Conservation (phyloP, 2,113 vertebrate genomes). For the Phylloscopus trochilus region DNA sequence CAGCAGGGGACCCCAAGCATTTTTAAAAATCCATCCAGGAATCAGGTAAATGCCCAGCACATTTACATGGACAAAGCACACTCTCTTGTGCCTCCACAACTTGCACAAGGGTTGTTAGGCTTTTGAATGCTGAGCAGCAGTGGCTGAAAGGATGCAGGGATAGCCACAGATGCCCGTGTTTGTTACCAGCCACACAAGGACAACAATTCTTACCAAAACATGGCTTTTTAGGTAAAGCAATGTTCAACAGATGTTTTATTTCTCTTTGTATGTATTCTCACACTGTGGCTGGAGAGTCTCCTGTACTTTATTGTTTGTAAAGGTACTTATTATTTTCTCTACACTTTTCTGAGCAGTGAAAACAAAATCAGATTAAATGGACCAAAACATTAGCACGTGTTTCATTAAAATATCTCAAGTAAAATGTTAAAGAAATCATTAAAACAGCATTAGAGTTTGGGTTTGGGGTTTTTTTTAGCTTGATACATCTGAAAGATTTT, state of each 20-base stretch:
- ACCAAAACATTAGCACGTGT: not conserved
- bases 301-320: not conserved
- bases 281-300: not conserved
- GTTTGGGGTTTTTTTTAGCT: not conserved
- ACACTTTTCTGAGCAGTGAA: not conserved
- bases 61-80: not conserved
- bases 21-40: not conserved
- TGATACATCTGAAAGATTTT: not conserved
- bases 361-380: not conserved
- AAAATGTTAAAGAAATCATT: not conserved
- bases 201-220: not conserved
- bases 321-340: not conserved
- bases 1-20: not conserved
- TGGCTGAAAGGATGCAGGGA: fast-evolving
- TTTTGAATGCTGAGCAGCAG: not conserved
- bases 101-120: not conserved
- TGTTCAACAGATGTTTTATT: not conserved
- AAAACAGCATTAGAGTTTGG: not conserved
- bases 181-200: not conserved
- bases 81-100: not conserved
- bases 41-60: fast-evolving
- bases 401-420: not conserved
- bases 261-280: not conserved
- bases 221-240: not conserved
- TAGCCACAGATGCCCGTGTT: not conserved